Conservation (phyloP, 2,113 vertebrate genomes). For the Myocastor coypus region DNA sequence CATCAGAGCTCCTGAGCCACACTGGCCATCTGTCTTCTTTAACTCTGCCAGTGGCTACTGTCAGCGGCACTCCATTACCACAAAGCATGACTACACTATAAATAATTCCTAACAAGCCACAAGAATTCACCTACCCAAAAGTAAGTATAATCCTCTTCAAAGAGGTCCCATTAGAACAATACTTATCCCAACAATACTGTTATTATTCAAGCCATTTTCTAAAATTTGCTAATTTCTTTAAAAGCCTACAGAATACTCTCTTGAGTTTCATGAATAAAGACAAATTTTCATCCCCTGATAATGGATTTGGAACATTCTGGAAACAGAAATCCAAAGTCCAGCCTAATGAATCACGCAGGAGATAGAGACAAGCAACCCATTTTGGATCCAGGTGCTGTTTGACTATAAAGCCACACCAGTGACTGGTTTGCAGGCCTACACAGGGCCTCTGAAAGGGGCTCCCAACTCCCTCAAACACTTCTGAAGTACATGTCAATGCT, state of each 20-base stretch:
- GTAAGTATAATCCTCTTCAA: background rate
- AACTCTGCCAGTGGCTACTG: background rate
- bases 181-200: background rate
- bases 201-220: background rate
- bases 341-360: background rate
- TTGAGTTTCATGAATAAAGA: conserved; percentile 1
- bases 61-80: background rate
- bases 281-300: background rate
- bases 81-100: background rate
- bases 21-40: background rate
- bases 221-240: background rate
- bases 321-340: conserved; percentile 39
- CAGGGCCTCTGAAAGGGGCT: background rate
- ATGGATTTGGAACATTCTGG: conserved; percentile 5
- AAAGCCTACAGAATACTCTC: background rate
- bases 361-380: background rate
- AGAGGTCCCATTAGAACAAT: background rate
- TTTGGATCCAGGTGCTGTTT: background rate
- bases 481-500: background rate
- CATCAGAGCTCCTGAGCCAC: background rate
- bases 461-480: background rate
- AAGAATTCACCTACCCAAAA: background rate
- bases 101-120: conserved; percentile 19
- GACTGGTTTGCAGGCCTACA: background rate
- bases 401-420: background rate